Evolutionary conservation across 2,888 invertebrate species (phyloP).

Genomic region (Drosophila multiciliata): DNA sequence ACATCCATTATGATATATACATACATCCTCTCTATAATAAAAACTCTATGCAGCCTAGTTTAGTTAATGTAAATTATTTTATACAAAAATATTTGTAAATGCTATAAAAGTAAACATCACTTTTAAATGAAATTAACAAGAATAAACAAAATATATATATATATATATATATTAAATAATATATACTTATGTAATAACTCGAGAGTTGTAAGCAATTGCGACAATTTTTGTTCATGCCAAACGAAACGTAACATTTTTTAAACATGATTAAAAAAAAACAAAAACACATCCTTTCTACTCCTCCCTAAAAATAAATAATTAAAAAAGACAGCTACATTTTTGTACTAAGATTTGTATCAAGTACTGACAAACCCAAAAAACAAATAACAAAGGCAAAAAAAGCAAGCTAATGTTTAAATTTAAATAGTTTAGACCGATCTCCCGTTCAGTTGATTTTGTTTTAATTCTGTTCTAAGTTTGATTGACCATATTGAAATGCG

Average conservation of each 20-base stretch:
- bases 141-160: slow-evolving; percentile 24
- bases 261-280: slow-evolving; percentile 7
- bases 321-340: slow-evolving; percentile 46
- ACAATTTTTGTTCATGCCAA: slow-evolving; percentile 73
- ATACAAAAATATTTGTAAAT: slow-evolving; percentile 69
- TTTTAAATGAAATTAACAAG: slow-evolving; percentile 56
- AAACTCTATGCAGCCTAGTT: slow-evolving; percentile 60
- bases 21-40: slow-evolving; percentile 24
- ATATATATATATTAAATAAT: slow-evolving; percentile 33
- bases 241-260: slow-evolving; percentile 49
- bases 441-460: slow-evolving; percentile 49
- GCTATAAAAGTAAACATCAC: slow-evolving; percentile 62
- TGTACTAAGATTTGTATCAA: slow-evolving; percentile 32
- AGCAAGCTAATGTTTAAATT: slow-evolving; percentile 54
- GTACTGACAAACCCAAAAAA: slow-evolving; percentile 13
- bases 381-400: slow-evolving; percentile 19
- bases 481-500: slow-evolving; percentile 36
- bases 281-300: slow-evolving; percentile 1
- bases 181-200: slow-evolving; percentile 65
- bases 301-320: not conserved
- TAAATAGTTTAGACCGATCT: slow-evolving; percentile 60
- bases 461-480: slow-evolving; percentile 34
- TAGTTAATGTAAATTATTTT: slow-evolving; percentile 79
- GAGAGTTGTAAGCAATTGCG: slow-evolving; percentile 69
- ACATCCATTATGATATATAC: slow-evolving; percentile 26